Evolutionary conservation across 2,888 invertebrate genomes (phyloP).

Genomic region (Apomyelois bistriatella): DNA sequence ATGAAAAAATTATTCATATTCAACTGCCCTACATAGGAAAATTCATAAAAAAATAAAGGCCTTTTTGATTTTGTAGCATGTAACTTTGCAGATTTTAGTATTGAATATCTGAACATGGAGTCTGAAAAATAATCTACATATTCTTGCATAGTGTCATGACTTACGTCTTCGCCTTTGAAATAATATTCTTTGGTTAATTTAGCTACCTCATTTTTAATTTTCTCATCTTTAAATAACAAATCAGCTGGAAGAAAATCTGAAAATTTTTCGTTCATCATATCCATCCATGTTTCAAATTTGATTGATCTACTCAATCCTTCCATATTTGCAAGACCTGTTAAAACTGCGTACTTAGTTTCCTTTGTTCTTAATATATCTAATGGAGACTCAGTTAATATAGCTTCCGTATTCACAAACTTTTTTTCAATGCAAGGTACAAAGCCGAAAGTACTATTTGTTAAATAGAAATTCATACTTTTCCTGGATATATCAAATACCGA

Average conservation of each 20-base stretch:
- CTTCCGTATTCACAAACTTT: constrained; percentile 39
- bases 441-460: constrained; percentile 66
- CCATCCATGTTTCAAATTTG: constrained; percentile 55
- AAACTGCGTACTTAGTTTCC: constrained; percentile 44
- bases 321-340: constrained; percentile 65
- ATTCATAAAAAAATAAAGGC: constrained; percentile 61
- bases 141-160: constrained; percentile 40
- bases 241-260: constrained; percentile 61
- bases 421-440: constrained; percentile 67
- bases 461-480: constrained; percentile 56
- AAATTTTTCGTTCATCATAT: constrained; percentile 64
- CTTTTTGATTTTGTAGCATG: constrained; percentile 40
- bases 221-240: constrained; percentile 41
- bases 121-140: constrained; percentile 68
- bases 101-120: constrained; percentile 63
- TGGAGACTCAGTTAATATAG: constrained; percentile 63
- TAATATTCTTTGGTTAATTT: constrained; percentile 48
- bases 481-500: constrained; percentile 36
- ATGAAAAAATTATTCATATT: constrained; percentile 55
- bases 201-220: constrained; percentile 38
- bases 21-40: constrained; percentile 58
- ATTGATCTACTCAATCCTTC: constrained; percentile 63
- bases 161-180: constrained; percentile 50
- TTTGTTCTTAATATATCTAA: constrained; percentile 50
- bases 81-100: constrained; percentile 58